A percentile compares a stretch with the other conserved stretches of the same genome.
phyloP scores from a whole-genome alignment of 2,888 invertebrate genomes.

The Lasioglossum marginatum region DNA sequence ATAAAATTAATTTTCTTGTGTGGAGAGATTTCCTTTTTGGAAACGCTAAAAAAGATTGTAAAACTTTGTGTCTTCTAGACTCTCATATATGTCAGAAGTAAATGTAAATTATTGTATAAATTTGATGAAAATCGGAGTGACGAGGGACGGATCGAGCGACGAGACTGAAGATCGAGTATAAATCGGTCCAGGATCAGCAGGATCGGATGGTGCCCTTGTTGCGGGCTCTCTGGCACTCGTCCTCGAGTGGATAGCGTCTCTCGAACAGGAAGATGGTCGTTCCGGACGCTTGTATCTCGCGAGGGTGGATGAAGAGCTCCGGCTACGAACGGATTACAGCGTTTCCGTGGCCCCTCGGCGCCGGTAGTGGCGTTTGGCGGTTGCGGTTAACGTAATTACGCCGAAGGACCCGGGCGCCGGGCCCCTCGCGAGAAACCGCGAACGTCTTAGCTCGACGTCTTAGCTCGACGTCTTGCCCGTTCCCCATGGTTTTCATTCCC shows the following conservation, averaged over 20 bases:
- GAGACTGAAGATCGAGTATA: neutral
- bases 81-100: neutral
- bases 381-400: constrained; percentile 84
- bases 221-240: constrained; percentile 19
- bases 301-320: constrained; percentile 60
- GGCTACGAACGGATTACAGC: constrained; percentile 70
- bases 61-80: neutral
- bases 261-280: constrained; percentile 38
- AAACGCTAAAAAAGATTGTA: neutral
- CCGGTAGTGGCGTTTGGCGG: constrained; percentile 79
- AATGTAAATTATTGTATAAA: neutral
- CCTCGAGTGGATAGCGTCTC: constrained; percentile 35
- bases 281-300: constrained; percentile 41
- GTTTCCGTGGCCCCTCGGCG: constrained; percentile 69
- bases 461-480: constrained; percentile 69
- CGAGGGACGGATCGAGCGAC: neutral
- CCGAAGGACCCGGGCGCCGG: constrained; percentile 77
- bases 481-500: constrained; percentile 61
- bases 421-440: constrained; percentile 81
- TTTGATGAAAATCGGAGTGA: neutral
- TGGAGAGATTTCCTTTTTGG: neutral
- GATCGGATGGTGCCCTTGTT: constrained; percentile 10
- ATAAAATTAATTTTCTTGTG: neutral
- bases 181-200: neutral
- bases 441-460: constrained; percentile 81